Conservation (phyloP, 2,797 vertebrate species). For the Sebastes oblongus region DNA sequence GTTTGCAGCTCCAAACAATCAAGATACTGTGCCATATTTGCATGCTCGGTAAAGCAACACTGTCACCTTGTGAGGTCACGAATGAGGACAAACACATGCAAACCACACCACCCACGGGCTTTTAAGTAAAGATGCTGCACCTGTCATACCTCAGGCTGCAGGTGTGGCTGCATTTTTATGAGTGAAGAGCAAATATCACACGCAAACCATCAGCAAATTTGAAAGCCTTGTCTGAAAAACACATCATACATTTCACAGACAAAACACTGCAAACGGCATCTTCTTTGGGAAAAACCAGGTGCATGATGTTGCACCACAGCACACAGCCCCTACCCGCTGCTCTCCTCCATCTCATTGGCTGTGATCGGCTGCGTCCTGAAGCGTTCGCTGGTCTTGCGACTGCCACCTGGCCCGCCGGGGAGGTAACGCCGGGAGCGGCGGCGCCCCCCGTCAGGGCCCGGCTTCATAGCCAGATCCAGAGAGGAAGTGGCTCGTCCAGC, state of each 20-base stretch:
- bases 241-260: neutral
- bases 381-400: slow-evolving; percentile 79
- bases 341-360: slow-evolving; percentile 82
- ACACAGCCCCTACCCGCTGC: slow-evolving; percentile 72
- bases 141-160: neutral
- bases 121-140: slow-evolving; percentile 28
- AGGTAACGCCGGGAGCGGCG: slow-evolving; percentile 77
- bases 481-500: slow-evolving; percentile 55
- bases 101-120: slow-evolving; percentile 6
- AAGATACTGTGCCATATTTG: slow-evolving; percentile 44
- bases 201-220: neutral
- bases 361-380: slow-evolving; percentile 86
- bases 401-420: slow-evolving; percentile 44
- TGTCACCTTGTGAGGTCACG: neutral
- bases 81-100: slow-evolving; percentile 49
- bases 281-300: neutral
- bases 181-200: neutral
- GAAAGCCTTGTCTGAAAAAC: neutral
- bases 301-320: slow-evolving; percentile 5
- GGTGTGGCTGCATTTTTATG: neutral
- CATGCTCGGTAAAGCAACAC: slow-evolving; percentile 42
- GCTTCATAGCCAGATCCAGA: slow-evolving; percentile 72
- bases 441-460: slow-evolving; percentile 64
- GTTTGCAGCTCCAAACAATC: neutral
- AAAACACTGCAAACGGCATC: slow-evolving; percentile 29